Evolutionary conservation across 2,888 invertebrate species (phyloP), one percentile per base, ranked within the genome.

Genomic region (Pseudococcus longispinus): DNA sequence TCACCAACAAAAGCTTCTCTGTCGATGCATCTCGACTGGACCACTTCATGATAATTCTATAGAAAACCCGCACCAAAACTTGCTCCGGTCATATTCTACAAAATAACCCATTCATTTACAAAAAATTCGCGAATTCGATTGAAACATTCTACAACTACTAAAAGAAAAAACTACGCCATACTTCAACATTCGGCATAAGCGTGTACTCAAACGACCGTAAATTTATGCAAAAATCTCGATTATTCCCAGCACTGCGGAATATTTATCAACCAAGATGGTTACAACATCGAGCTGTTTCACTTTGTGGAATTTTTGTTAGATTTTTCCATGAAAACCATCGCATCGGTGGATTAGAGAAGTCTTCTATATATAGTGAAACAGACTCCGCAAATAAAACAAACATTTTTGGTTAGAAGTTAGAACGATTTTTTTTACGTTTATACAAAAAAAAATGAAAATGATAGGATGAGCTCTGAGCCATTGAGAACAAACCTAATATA

Each of bases 181-280:
- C 5, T 18, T 70, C 29, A 29, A 29, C 70, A 29, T 70, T 29
- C 70, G 70, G 70, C 70, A 15, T 13, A 29, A 70, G 3, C 29
- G 5, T 29, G 29, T 29, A 15, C 29, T 26, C 70, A 23, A 60
- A 60, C 29, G 70, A 70, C 29, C 18, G 70, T 70, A 70, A 70
- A 70, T 70, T 70, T 70, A 70, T 70, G 70, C 70, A 70, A 29
- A 70, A 70, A 70, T 70, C 70, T 70, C 70, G 70, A 70, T 70
- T 70, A 70, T 70, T 29, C 29, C 15, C 11, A 8, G 29, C 8
- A 70, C 18, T 29, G 15, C 70, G 70, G 6, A 70, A 70, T 29
- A 70, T 70, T 70, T 70, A 70, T 70, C 70, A 29, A 29, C 6
- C 70, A 29, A 29, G 70, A 70, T 70, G 18, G 18, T 18, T 70